phyloP scores from a whole-genome alignment of 1,140 invertebrate genomes.

The Gonioctena quinquepunctata region DNA sequence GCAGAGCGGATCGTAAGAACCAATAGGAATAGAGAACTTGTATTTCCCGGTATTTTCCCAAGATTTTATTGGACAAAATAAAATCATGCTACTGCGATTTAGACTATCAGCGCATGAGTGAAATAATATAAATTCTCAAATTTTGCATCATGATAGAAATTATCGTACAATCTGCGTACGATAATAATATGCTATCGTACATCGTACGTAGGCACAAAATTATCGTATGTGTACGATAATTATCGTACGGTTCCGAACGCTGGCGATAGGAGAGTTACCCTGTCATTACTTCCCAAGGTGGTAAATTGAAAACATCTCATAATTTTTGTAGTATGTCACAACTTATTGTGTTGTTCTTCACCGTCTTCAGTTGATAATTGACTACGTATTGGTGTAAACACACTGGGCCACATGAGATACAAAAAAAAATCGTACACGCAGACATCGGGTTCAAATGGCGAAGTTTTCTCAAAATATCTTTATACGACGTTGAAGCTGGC shows the following conservation, averaged over 20 bases:
- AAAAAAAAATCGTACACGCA: too few relatives aligned
- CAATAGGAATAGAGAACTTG: not conserved
- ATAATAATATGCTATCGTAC: conserved; percentile 4
- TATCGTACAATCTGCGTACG: conserved; percentile 9
- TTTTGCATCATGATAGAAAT: not conserved
- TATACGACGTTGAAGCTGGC: too few relatives aligned
- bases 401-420: too few relatives aligned
- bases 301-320: too few relatives aligned
- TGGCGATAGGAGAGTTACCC: too few relatives aligned
- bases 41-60: not conserved
- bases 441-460: too few relatives aligned
- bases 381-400: too few relatives aligned
- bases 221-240: not conserved
- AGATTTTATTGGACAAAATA: not conserved
- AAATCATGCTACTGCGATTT: not conserved
- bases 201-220: conserved; percentile 10
- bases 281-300: too few relatives aligned
- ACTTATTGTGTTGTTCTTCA: too few relatives aligned
- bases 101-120: not conserved
- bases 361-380: too few relatives aligned
- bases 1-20: not conserved
- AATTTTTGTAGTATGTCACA: too few relatives aligned
- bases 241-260: conserved; percentile 11
- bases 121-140: conserved; percentile 4
- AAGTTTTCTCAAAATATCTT: too few relatives aligned